phyloP scores from a whole-genome alignment of 1,140 invertebrate genomes.

The Papilio helenus region DNA sequence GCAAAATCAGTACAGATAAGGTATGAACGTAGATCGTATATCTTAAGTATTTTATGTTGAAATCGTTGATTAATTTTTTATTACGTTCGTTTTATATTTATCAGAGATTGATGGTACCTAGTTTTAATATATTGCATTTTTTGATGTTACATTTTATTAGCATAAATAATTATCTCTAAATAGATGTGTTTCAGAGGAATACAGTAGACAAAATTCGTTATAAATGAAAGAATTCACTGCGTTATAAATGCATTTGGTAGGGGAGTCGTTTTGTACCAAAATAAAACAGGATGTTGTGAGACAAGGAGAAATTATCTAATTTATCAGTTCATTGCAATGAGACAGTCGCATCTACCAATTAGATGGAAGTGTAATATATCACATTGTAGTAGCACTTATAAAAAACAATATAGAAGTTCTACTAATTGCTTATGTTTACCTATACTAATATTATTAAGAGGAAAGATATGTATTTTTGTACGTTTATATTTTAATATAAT shows the following conservation, averaged over 20 bases:
- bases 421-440: background rate
- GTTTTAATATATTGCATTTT: background rate
- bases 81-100: background rate
- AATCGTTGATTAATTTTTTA: background rate
- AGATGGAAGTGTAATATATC: slow-evolving; percentile 18
- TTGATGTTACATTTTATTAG: background rate
- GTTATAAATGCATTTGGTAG: background rate
- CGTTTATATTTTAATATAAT: no score
- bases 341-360: slow-evolving; percentile 18
- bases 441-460: background rate
- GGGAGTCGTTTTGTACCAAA: background rate
- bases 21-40: background rate
- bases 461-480: no score
- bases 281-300: slow-evolving; percentile 1
- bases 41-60: slow-evolving; percentile 12
- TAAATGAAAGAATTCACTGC: background rate
- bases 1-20: slow-evolving; percentile 22
- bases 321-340: slow-evolving; percentile 19
- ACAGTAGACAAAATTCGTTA: background rate
- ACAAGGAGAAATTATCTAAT: slow-evolving; percentile 19
- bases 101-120: background rate
- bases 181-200: background rate
- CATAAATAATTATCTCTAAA: background rate
- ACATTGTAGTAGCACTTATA: background rate
- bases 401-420: background rate